phyloP scores from a whole-genome alignment of 2,888 invertebrate species.

The Slavum lentiscoides region DNA sequence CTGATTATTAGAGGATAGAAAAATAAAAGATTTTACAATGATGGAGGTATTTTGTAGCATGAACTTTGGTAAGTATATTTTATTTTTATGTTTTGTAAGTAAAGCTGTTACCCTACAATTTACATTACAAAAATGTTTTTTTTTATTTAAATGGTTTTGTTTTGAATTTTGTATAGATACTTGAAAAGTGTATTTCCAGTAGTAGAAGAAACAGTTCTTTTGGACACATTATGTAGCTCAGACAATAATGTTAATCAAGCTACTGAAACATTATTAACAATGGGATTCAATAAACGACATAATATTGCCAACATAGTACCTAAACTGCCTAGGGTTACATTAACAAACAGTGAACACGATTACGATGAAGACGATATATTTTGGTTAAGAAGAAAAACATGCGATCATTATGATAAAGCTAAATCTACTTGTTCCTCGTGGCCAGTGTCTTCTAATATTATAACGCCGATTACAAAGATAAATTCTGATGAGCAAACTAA shows the following conservation, averaged over 20 bases:
- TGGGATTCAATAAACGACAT: slow-evolving; percentile 83
- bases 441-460: slow-evolving; percentile 13
- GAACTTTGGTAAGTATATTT: slow-evolving; percentile 26
- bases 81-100: background rate
- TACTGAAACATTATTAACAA: slow-evolving; percentile 75
- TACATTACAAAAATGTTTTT: background rate
- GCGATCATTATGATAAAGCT: slow-evolving; percentile 30
- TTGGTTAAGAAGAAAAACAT: slow-evolving; percentile 37
- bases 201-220: slow-evolving; percentile 83
- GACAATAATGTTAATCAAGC: slow-evolving; percentile 90
- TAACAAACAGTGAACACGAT: slow-evolving; percentile 42
- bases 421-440: slow-evolving; percentile 41
- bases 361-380: slow-evolving; percentile 47
- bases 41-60: slow-evolving; percentile 39
- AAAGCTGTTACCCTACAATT: background rate
- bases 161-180: slow-evolving; percentile 67
- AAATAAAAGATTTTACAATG: slow-evolving; percentile 37
- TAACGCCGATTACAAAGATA: slow-evolving; percentile 10
- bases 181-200: slow-evolving; percentile 88
- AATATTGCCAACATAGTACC: slow-evolving; percentile 64
- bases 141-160: background rate
- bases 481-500: slow-evolving; percentile 29
- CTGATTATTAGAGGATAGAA: slow-evolving; percentile 49
- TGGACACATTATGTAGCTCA: slow-evolving; percentile 80
- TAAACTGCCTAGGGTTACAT: slow-evolving; percentile 56